These are phyloP conservation scores for Lampris megalopsis DNA, from an alignment of 2,113 vertebrate species.

Conservation along the genomic window DNA sequence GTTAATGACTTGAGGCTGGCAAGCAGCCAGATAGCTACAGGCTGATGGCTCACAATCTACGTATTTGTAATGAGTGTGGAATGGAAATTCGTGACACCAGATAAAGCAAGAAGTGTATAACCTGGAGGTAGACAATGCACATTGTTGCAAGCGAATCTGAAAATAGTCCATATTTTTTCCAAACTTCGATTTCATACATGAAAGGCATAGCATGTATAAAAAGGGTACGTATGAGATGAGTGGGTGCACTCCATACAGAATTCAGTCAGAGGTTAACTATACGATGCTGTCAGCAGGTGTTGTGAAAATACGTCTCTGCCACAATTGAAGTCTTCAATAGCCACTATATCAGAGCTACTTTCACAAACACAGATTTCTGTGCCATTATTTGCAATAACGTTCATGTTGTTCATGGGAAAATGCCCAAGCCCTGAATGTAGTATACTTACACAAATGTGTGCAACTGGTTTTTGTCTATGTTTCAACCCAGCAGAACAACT, in stretches of 20 bases:
- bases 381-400: neutral
- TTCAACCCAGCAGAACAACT: neutral
- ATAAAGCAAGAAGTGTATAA: neutral
- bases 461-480: slow-evolving; percentile 1
- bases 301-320: neutral
- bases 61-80: slow-evolving; percentile 22
- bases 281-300: too few relatives aligned
- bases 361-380: too few relatives aligned
- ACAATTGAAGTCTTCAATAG: neutral
- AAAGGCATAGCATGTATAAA: neutral
- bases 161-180: neutral
- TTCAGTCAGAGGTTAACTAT: too few relatives aligned
- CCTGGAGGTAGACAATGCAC: neutral
- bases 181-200: neutral
- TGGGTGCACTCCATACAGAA: too few relatives aligned
- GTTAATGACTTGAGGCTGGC: slow-evolving; percentile 45
- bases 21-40: slow-evolving; percentile 20
- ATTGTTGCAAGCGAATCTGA: neutral
- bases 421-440: too few relatives aligned
- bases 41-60: slow-evolving; percentile 21
- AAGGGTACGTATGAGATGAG: neutral
- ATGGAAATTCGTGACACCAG: neutral
- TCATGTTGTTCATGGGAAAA: neutral
- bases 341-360: too few relatives aligned
- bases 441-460: too few relatives aligned